Percentiles rank a stretch among this genome's conserved stretches.
These are phyloP conservation scores for Glaucopsyche alexis DNA, from an alignment of 2,888 invertebrate genomes.

Conservation along the genomic window DNA sequence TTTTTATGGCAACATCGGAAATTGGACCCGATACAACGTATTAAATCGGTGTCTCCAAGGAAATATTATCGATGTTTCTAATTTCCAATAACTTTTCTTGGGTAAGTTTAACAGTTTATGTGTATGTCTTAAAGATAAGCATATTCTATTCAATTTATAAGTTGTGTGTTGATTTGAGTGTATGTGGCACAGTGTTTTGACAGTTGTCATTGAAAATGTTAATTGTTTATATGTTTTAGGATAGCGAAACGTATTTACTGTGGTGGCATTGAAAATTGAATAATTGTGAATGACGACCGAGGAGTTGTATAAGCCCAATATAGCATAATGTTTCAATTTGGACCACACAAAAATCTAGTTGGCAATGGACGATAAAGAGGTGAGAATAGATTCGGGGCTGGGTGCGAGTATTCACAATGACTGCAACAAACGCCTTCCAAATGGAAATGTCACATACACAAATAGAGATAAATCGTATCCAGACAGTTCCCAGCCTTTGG, in stretches of 20 bases:
- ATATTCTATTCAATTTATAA: conserved; percentile 30
- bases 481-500: conserved; percentile 62
- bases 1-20: conserved; percentile 48
- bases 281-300: conserved; percentile 25
- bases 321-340: conserved; percentile 58
- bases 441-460: conserved; percentile 53
- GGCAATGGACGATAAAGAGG: conserved; percentile 75
- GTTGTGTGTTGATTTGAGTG: conserved; percentile 40
- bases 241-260: conserved; percentile 46
- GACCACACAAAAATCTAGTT: conserved; percentile 46
- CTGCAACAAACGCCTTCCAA: conserved; percentile 61
- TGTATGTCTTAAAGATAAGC: not conserved
- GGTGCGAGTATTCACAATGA: conserved; percentile 65
- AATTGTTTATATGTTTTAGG: conserved; percentile 76
- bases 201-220: conserved; percentile 67
- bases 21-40: conserved; percentile 64
- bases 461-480: conserved; percentile 65
- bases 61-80: conserved; percentile 73
- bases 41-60: conserved; percentile 77
- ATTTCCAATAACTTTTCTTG: conserved; percentile 45
- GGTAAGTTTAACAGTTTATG: conserved; percentile 45
- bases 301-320: conserved; percentile 43
- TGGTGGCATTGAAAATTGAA: conserved; percentile 28
- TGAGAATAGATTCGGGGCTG: conserved; percentile 59
- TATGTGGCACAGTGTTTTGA: conserved; percentile 77